A percentile compares a stretch with the other conserved stretches of the same genome.
Conservation (phyloP, 2,797 vertebrate species). For the Crocodylus rhombifer region DNA sequence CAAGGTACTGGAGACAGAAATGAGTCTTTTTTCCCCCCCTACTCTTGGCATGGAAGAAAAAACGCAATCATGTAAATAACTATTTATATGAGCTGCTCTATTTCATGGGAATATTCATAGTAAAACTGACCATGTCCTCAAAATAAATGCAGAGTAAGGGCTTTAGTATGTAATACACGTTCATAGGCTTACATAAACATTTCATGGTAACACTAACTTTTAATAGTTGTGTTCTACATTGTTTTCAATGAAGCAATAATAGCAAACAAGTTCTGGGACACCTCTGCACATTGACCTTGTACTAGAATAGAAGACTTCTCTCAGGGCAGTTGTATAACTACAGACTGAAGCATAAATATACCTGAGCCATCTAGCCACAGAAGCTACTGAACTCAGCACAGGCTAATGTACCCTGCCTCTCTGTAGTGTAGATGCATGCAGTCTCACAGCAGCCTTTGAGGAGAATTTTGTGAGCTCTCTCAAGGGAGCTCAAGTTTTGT, state of each 20-base stretch:
- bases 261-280: neutral
- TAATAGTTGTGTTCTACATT: neutral
- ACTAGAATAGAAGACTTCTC: neutral
- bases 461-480: neutral
- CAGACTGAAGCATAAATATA: neutral
- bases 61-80: neutral
- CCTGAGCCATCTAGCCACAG: neutral
- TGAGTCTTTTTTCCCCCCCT: too few species aligned
- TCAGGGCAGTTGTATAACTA: neutral
- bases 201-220: constrained; percentile 38
- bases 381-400: neutral
- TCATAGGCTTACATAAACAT: constrained; percentile 33
- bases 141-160: neutral
- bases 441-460: neutral
- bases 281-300: neutral
- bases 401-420: neutral
- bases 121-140: neutral
- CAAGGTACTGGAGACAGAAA: too few species aligned
- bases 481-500: neutral
- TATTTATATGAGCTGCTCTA: neutral
- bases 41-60: too few species aligned
- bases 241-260: neutral
- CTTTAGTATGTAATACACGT: neutral
- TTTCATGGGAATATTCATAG: neutral
- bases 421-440: neutral